Evolutionary conservation across 1,140 invertebrate genomes (phyloP).

Genomic region (Octopus bimaculoides): DNA sequence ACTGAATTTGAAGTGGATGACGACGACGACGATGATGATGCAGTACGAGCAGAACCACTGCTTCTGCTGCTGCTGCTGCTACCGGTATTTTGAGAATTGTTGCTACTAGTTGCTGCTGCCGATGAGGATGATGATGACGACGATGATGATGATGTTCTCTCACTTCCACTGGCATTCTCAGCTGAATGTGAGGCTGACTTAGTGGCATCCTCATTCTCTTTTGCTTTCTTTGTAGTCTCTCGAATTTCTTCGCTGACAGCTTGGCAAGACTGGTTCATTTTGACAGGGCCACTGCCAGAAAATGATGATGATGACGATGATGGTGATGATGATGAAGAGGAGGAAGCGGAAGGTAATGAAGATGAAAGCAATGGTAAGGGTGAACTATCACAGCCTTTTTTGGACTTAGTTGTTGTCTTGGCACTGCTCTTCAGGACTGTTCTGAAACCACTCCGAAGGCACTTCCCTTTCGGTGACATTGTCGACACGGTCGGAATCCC

Average conservation of each 20-base stretch:
- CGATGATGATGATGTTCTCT: background rate
- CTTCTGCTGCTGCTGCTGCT: background rate
- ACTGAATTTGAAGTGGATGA: background rate
- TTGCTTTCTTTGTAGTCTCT: conserved; percentile 19
- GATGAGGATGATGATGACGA: background rate
- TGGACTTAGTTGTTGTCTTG: background rate
- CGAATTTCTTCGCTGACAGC: conserved; percentile 26
- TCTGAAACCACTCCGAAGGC: conserved; percentile 5
- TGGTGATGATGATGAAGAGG: background rate
- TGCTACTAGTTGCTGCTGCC: background rate
- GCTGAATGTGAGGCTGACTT: background rate
- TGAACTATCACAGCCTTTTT: background rate
- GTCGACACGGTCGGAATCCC: background rate
- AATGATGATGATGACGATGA: too few species aligned
- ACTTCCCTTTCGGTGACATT: conserved; percentile 8
- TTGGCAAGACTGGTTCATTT: conserved; percentile 22
- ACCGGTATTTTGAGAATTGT: background rate
- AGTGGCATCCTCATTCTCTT: conserved; percentile 14
- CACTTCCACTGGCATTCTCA: background rate
- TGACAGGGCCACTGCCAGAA: background rate
- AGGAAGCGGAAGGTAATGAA: background rate
- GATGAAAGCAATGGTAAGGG: background rate
- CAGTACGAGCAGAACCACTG: background rate
- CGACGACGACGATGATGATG: background rate
- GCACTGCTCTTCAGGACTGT: background rate